Evolutionary conservation across 2,797 vertebrate genomes (phyloP).

Genomic region (Sebastes trivittatus): DNA sequence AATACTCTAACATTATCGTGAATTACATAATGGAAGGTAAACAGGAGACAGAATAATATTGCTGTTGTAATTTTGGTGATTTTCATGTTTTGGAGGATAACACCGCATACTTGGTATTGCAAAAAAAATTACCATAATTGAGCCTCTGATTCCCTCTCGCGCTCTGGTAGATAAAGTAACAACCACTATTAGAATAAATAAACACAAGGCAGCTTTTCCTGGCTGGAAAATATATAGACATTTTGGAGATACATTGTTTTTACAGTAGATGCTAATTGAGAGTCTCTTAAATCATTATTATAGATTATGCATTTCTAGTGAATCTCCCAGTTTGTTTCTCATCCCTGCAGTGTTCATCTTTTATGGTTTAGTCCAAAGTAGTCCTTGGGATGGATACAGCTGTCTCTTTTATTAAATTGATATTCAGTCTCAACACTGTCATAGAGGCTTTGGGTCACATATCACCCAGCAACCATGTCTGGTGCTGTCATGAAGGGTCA

Average conservation of each 20-base stretch:
- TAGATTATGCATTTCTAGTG: background rate
- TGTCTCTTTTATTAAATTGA: constrained; percentile 8
- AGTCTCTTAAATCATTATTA: background rate
- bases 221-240: background rate
- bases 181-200: background rate
- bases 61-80: background rate
- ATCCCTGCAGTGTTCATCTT: background rate
- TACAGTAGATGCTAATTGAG: background rate
- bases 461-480: constrained; percentile 25
- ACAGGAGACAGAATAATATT: background rate
- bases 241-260: background rate
- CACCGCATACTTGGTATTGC: background rate
- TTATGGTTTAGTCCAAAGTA: background rate
- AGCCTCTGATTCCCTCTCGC: background rate
- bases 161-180: background rate
- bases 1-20: background rate
- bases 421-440: constrained; percentile 22
- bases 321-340: background rate
- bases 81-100: background rate
- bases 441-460: constrained; percentile 13
- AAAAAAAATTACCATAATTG: background rate
- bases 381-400: constrained; percentile 15
- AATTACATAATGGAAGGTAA: background rate
- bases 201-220: background rate
- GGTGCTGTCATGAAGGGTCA: background rate